phyloP scores from a whole-genome alignment of 2,797 vertebrate species.

The Petrocephalus schoutedeni region DNA sequence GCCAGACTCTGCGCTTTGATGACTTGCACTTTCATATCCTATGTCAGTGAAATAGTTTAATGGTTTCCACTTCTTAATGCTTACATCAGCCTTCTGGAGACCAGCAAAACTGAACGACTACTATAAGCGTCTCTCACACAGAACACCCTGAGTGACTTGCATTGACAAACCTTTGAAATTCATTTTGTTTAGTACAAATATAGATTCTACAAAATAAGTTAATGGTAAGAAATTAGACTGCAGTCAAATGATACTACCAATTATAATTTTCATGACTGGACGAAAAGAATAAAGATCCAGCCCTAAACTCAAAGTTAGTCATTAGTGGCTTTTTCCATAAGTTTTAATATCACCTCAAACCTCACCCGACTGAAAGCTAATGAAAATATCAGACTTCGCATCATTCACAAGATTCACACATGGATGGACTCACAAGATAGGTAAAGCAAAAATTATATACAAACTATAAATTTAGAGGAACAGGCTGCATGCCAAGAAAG shows the following conservation, averaged over 20 bases:
- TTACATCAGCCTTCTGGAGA: not conserved
- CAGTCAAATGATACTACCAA: no score
- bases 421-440: not conserved
- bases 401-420: not conserved
- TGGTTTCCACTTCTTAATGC: not conserved
- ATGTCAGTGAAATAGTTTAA: not conserved
- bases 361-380: not conserved
- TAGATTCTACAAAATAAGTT: no score
- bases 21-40: not conserved
- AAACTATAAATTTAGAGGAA: not conserved
- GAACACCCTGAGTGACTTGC: no score
- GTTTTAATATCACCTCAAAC: not conserved
- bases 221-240: no score
- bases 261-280: not conserved
- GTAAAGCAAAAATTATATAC: not conserved
- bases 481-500: not conserved
- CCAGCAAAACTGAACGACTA: no score
- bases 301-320: not conserved
- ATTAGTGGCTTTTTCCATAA: not conserved
- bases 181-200: no score
- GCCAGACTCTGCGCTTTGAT: not conserved
- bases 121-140: no score
- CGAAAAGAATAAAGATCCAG: not conserved
- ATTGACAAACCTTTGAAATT: no score
- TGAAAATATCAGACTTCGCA: not conserved